Conservation (phyloP, 1,140 invertebrate genomes). For the Leptopilina boulardi region DNA sequence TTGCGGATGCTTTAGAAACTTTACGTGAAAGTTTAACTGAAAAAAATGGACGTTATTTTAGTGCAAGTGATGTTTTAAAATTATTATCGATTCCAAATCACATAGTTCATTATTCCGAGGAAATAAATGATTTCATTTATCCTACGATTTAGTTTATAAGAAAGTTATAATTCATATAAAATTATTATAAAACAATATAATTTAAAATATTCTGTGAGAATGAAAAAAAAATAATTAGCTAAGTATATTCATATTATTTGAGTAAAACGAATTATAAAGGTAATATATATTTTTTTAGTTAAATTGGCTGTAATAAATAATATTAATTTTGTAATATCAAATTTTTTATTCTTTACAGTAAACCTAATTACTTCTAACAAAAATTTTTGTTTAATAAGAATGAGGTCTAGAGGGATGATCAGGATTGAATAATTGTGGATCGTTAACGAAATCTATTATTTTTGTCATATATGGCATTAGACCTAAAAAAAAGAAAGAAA, state of each 20-base stretch:
- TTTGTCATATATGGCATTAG: conserved; percentile 87
- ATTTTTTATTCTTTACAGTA: conserved; percentile 34
- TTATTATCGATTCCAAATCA: conserved; percentile 19
- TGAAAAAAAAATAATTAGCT: no score
- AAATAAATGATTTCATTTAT: conserved; percentile 2
- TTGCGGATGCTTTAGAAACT: conserved; percentile 23
- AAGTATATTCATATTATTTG: no score
- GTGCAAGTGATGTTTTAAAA: conserved; percentile 31
- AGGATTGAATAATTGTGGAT: conserved; percentile 90
- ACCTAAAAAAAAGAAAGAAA: conserved; percentile 39
- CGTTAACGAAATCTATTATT: conserved; percentile 84
- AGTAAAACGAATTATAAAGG: no score
- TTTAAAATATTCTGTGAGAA: not conserved
- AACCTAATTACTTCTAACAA: not conserved
- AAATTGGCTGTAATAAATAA: conserved; percentile 3
- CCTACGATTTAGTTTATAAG: conserved; percentile 1
- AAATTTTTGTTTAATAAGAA: conserved; percentile 82
- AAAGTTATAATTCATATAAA: conserved; percentile 18
- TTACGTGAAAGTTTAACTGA: conserved; percentile 13
- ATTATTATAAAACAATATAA: not conserved
- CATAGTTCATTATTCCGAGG: conserved; percentile 33
- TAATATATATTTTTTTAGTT: not conserved
- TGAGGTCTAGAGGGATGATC: conserved; percentile 87
- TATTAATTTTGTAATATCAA: conserved; percentile 25
- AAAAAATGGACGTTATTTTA: conserved; percentile 1